Conservation (phyloP, 2,113 vertebrate genomes). For the Pelecanus crispus region DNA sequence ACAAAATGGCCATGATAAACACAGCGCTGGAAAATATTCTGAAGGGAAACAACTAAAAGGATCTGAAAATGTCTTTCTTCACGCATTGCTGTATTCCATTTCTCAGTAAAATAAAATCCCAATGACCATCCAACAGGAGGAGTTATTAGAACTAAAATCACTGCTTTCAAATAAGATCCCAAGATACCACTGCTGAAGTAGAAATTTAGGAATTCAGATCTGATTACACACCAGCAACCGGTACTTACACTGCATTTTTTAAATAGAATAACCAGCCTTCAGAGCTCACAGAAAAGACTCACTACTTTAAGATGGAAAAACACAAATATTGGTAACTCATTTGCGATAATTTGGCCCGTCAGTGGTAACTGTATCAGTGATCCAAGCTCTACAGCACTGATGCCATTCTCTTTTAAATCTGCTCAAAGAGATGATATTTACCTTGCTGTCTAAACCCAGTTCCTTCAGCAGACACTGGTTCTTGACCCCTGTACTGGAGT, state of each 20-base stretch:
- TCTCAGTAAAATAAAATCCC: neutral
- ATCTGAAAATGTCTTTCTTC: neutral
- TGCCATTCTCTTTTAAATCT: neutral
- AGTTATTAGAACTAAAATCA: neutral
- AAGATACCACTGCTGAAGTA: neutral
- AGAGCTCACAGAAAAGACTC: neutral
- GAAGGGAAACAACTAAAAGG: neutral
- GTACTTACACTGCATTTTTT: neutral
- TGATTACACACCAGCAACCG: neutral
- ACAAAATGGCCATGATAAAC: neutral
- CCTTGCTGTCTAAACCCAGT: neutral
- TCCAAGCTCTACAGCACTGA: neutral
- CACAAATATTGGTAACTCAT: neutral
- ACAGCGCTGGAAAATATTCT: neutral
- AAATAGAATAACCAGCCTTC: neutral
- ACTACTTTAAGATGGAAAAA: neutral
- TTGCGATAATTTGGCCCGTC: neutral
- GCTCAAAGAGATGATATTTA: neutral
- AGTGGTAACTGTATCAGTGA: neutral
- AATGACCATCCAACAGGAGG: neutral
- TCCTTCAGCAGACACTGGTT: neutral
- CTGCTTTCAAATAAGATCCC: neutral
- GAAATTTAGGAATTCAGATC: neutral
- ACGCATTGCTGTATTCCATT: neutral
- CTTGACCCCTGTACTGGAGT: neutral